These are phyloP conservation scores for Microcebus ravelobensis DNA, from an alignment of 2,113 vertebrate species.

Conservation along the genomic window DNA sequence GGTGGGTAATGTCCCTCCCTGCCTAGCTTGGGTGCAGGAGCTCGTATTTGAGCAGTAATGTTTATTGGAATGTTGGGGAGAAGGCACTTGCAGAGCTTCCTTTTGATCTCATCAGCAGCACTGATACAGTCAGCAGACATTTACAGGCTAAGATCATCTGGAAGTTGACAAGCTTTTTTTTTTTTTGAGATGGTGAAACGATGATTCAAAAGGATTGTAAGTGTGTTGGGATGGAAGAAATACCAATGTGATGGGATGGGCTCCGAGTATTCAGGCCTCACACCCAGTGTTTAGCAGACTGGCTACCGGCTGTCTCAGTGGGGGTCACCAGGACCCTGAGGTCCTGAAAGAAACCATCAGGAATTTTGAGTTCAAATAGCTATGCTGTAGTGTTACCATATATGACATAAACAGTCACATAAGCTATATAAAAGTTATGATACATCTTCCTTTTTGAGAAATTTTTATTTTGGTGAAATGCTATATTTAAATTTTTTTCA, in stretches of 20 bases:
- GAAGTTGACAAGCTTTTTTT: background rate
- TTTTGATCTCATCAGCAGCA: background rate
- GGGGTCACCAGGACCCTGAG: background rate
- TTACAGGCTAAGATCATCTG: background rate
- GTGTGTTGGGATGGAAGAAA: background rate
- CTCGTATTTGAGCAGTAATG: accelerated
- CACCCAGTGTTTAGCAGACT: background rate
- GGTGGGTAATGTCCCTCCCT: background rate
- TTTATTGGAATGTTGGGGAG: background rate
- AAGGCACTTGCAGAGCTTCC: background rate
- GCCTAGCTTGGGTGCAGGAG: background rate
- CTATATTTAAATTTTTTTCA: background rate
- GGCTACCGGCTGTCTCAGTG: background rate
- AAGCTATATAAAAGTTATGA: background rate
- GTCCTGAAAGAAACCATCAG: background rate
- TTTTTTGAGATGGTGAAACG: background rate
- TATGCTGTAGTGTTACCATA: background rate
- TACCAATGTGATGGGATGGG: background rate
- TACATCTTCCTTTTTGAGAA: background rate
- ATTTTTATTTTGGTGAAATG: background rate
- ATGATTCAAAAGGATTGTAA: background rate
- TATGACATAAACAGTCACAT: background rate
- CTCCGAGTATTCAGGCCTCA: background rate
- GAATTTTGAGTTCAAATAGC: background rate
- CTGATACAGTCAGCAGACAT: background rate